Percentiles rank a stretch among this genome's conserved stretches.
These are phyloP conservation scores for Clivina fossor DNA, from an alignment of 2,888 invertebrate genomes.

Conservation along the genomic window DNA sequence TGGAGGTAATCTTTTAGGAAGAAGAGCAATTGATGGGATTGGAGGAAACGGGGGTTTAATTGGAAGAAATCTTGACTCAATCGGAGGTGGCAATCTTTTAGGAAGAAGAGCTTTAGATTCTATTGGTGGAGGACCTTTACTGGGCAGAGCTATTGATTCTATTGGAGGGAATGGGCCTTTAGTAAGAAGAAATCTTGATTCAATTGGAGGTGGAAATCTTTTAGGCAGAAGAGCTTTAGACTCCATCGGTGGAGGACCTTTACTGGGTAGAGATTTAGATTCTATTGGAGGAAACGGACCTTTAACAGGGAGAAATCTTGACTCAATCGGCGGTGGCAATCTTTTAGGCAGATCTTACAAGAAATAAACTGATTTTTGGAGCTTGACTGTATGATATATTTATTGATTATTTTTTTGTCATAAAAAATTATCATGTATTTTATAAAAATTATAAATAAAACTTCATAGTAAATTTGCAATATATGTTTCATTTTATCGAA, in stretches of 20 bases:
- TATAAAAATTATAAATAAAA: constrained; percentile 6
- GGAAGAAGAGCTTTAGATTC: constrained; percentile 20
- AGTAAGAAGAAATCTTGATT: constrained; percentile 26
- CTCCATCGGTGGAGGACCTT: constrained; percentile 26
- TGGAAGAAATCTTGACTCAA: constrained; percentile 27
- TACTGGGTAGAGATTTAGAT: constrained; percentile 24
- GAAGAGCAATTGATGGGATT: constrained; percentile 34
- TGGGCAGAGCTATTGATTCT: constrained; percentile 8
- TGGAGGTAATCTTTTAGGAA: constrained; percentile 34
- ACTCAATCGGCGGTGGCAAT: constrained; percentile 38
- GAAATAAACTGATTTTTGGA: neutral
- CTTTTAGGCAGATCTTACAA: constrained; percentile 35
- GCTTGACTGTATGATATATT: neutral
- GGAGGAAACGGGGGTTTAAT: constrained; percentile 35
- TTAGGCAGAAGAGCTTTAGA: constrained; percentile 21
- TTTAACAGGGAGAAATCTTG: constrained; percentile 31
- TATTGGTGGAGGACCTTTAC: constrained; percentile 19
- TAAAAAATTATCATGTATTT: no score
- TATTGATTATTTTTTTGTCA: no score
- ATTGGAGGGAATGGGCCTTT: constrained; percentile 35
- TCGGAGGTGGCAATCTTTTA: constrained; percentile 37
- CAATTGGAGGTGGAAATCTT: constrained; percentile 30
- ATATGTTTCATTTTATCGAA: neutral
- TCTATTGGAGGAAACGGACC: constrained; percentile 33
- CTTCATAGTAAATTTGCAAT: no score